These are phyloP conservation scores for Vesta saturnalis DNA, from an alignment of 2,888 invertebrate species.

Conservation along the genomic window DNA sequence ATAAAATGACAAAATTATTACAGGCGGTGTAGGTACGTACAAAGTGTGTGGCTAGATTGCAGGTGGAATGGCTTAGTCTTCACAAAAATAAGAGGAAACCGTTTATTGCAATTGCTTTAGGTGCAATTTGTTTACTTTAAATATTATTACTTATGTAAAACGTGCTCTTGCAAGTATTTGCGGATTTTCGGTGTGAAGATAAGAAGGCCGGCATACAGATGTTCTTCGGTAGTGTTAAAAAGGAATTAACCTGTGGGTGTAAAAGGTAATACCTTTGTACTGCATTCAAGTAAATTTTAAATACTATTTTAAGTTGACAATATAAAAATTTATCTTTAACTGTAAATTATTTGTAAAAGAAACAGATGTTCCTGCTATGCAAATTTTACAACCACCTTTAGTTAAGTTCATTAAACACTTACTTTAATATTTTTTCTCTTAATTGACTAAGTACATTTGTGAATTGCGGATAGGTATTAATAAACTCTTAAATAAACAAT, in stretches of 20 bases:
- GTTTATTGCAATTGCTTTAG: slow-evolving; percentile 28
- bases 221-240: background rate
- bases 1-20: slow-evolving; percentile 24
- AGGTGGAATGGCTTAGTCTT: slow-evolving; percentile 3
- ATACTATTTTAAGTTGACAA: slow-evolving; percentile 8
- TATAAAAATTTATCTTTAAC: slow-evolving; percentile 9
- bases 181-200: slow-evolving; percentile 22
- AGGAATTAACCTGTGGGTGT: slow-evolving; percentile 8
- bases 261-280: background rate
- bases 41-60: background rate
- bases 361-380: slow-evolving; percentile 9
- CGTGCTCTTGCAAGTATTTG: slow-evolving; percentile 28
- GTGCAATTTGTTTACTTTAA: slow-evolving; percentile 25
- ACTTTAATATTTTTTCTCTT: background rate
- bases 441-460: too few relatives aligned
- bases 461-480: too few relatives aligned
- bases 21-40: slow-evolving; percentile 12
- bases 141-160: slow-evolving; percentile 23
- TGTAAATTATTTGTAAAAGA: slow-evolving; percentile 9
- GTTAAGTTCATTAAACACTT: background rate
- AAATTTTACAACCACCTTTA: background rate
- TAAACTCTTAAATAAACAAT: too few relatives aligned
- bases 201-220: slow-evolving; percentile 2
- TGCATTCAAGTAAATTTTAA: background rate
- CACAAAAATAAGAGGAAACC: background rate